Base-by-base conservation (phyloP, 2,797 vertebrate species). In the Corythornis leucogaster region DNA sequence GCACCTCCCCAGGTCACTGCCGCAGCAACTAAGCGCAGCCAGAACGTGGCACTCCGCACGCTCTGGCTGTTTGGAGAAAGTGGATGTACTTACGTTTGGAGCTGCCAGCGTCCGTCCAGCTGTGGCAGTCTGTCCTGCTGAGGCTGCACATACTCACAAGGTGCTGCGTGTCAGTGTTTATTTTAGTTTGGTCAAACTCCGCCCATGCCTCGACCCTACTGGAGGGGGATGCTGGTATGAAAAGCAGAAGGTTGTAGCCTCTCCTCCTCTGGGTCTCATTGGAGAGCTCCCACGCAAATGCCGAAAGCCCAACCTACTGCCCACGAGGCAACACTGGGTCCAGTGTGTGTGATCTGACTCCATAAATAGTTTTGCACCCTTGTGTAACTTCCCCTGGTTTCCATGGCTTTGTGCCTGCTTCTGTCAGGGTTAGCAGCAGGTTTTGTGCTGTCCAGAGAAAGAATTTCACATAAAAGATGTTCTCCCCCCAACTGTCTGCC, bases 361-460 rank as follows among this genome's bases (percentile, higher is more conserved):
- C 11, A 6, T 30, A 63, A 86, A 90, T 43, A 45, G 17, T 79
- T 84, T 17, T 13, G 31, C 30, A 30, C 45, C 55, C 88, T 91
- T 94, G 90, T 79, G 67, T 88, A 88, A 94, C 70, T 71, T 43
- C 19, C 46, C 48, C 38, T 9, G 13, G n/a, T 69, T 91, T 79
- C 74, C 46, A 4, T 55, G 70, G 92, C 78, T 42, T 35, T 9
- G 38, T 48, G 51, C 80, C 67, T 15, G 1, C 51, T 83, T 55
- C 6, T 2, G 19, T 58, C 31, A 11, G 67, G 70, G 43, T 66
- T 70, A 76, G 74, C 1, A 1, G 58, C 78, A 80, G 80, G 58
- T 79, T 94, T 92, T 58, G 40, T 59, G 33, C 77, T 84, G 70
- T 40, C 2, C 3, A 53, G 58, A 84, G 68, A 82, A 89, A 89